These are phyloP conservation scores for Telmatherina bonti DNA, from an alignment of 2,797 vertebrate species.

Conservation along the genomic window DNA sequence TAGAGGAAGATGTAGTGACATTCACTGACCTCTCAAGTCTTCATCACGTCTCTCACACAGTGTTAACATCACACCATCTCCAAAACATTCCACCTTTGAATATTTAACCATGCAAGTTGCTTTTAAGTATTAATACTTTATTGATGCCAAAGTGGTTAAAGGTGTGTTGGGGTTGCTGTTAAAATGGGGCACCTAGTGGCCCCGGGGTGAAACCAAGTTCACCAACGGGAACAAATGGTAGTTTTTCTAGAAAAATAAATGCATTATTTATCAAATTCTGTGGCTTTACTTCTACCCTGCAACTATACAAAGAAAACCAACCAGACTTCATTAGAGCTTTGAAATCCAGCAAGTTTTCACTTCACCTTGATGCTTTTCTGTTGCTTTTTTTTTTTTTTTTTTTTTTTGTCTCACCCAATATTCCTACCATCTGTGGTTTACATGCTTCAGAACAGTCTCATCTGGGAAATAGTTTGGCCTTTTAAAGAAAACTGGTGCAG, in stretches of 20 bases:
- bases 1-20: neutral
- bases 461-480: conserved; percentile 56
- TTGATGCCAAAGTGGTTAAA: conserved; percentile 53
- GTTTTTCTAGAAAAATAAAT: conserved; percentile 27
- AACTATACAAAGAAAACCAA: neutral
- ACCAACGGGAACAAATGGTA: conserved; percentile 11
- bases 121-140: conserved; percentile 62
- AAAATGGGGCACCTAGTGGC: conserved; percentile 31
- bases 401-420: neutral
- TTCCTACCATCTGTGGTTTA: conserved; percentile 36
- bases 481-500: conserved; percentile 49
- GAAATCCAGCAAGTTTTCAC: conserved; percentile 29
- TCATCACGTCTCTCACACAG: conserved; percentile 17
- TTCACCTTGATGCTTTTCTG: conserved; percentile 37
- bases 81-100: conserved; percentile 27
- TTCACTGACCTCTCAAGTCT: conserved; percentile 12
- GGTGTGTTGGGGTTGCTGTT: conserved; percentile 30
- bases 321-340: conserved; percentile 20
- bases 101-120: conserved; percentile 55
- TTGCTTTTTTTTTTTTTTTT: conserved; percentile 44
- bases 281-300: conserved; percentile 14
- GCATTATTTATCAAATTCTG: conserved; percentile 46
- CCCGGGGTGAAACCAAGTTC: conserved; percentile 49
- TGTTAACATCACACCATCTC: conserved; percentile 27
- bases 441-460: conserved; percentile 38